Conservation (phyloP, 2,113 vertebrate genomes). For the Acanthisitta chloris region DNA sequence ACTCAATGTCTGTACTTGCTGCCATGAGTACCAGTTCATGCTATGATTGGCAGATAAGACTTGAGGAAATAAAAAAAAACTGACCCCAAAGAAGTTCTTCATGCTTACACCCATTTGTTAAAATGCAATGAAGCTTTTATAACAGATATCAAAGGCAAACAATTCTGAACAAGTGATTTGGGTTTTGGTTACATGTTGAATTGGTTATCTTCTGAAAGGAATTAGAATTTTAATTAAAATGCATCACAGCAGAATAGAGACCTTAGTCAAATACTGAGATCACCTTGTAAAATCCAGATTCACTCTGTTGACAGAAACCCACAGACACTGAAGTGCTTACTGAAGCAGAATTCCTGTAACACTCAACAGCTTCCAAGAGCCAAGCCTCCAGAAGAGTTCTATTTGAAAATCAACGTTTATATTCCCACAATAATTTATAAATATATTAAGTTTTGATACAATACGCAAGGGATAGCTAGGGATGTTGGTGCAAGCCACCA, state of each 20-base stretch:
- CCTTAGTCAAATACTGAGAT: neutral
- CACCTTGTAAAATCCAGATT: neutral
- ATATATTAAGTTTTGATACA: neutral
- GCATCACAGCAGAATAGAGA: neutral
- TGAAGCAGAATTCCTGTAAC: neutral
- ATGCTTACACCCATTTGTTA: neutral
- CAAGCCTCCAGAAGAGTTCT: neutral
- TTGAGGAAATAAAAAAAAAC: neutral
- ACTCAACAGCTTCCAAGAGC: neutral
- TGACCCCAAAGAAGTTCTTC: neutral
- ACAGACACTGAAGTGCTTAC: neutral
- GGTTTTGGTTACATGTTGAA: neutral
- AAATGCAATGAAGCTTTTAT: neutral
- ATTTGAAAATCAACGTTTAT: neutral
- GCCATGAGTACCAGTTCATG: neutral
- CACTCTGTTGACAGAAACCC: neutral
- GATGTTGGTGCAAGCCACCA: neutral
- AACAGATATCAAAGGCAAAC: neutral
- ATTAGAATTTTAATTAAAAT: neutral
- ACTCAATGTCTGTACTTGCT: rapidly evolving
- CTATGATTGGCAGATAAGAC: neutral
- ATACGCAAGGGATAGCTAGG: neutral
- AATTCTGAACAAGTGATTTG: neutral
- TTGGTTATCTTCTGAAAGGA: neutral
- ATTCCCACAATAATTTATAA: neutral